phyloP scores from a whole-genome alignment of 1,140 invertebrate genomes.

The Heliconius hermathena region DNA sequence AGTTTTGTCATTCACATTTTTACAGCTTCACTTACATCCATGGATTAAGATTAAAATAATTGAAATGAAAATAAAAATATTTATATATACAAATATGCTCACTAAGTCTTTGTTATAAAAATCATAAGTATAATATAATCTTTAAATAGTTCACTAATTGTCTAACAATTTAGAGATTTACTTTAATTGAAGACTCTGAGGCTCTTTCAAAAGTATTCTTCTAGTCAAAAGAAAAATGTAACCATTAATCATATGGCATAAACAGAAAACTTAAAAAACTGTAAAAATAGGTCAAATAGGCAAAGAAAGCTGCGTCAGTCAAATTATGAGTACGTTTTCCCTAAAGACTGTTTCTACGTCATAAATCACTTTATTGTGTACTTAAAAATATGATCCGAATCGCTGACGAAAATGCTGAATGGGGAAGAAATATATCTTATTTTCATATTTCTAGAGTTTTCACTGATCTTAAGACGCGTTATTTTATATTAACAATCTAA shows the following conservation, averaged over 20 bases:
- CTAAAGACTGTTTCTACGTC: constrained; percentile 27
- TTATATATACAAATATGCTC: too few relatives aligned
- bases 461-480: not conserved
- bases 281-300: constrained; percentile 22
- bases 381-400: constrained; percentile 34
- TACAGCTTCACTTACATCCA: not conserved
- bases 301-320: constrained; percentile 24
- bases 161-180: not conserved
- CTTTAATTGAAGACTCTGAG: not conserved
- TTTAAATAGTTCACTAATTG: not conserved
- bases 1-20: not conserved
- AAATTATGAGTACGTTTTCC: constrained; percentile 33
- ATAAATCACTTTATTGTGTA: constrained; percentile 36
- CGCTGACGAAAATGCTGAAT: constrained; percentile 23
- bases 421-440: constrained; percentile 28
- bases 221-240: not conserved
- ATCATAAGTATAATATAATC: too few relatives aligned
- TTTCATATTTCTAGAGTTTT: constrained; percentile 13
- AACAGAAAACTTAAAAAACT: constrained; percentile 10
- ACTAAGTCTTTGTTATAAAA: too few relatives aligned
- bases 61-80: too few relatives aligned
- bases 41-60: too few relatives aligned
- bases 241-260: not conserved
- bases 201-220: not conserved
- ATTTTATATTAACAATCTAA: not conserved